Percentiles rank a stretch among this genome's conserved stretches.
phyloP scores from a whole-genome alignment of 2,888 invertebrate genomes.

The Lapara coniferarum region DNA sequence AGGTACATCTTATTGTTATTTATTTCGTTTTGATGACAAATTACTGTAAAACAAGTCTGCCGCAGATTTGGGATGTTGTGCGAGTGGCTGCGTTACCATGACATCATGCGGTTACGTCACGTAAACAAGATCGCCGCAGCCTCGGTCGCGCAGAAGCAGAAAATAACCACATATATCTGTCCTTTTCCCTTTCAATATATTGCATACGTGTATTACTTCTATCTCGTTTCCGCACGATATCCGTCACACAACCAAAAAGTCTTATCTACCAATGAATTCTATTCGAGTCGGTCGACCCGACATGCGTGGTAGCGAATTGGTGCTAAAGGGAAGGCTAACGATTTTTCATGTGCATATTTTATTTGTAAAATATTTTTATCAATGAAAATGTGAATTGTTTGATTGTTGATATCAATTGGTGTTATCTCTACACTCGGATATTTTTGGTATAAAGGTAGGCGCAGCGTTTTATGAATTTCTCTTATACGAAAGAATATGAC shows the following conservation, averaged over 20 bases:
- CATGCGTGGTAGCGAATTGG: constrained; percentile 45
- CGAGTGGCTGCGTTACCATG: constrained; percentile 59
- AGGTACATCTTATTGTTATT: constrained; percentile 14
- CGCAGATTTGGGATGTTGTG: constrained; percentile 28
- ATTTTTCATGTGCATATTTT: constrained; percentile 32
- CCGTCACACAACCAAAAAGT: constrained; percentile 44
- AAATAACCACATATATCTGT: constrained; percentile 42
- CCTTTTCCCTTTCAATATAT: constrained; percentile 45
- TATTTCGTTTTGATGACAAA: constrained; percentile 11
- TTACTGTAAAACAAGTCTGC: constrained; percentile 29
- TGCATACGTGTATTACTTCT: constrained; percentile 50
- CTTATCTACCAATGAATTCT: constrained; percentile 50
- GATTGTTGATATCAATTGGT: constrained; percentile 35
- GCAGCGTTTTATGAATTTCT: constrained; percentile 8
- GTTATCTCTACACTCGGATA: constrained; percentile 37
- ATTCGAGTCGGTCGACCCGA: constrained; percentile 53
- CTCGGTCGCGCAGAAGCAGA: constrained; percentile 32
- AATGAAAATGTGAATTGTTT: constrained; percentile 60
- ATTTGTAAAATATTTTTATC: constrained; percentile 45
- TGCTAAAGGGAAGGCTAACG: constrained; percentile 32
- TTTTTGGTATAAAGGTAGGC: constrained; percentile 45
- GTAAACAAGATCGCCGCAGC: constrained; percentile 53
- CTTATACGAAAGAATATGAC: neutral
- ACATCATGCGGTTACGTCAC: constrained; percentile 74
- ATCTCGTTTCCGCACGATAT: constrained; percentile 52